phyloP scores from a whole-genome alignment of 1,140 invertebrate species.

The Microplitis mediator region DNA sequence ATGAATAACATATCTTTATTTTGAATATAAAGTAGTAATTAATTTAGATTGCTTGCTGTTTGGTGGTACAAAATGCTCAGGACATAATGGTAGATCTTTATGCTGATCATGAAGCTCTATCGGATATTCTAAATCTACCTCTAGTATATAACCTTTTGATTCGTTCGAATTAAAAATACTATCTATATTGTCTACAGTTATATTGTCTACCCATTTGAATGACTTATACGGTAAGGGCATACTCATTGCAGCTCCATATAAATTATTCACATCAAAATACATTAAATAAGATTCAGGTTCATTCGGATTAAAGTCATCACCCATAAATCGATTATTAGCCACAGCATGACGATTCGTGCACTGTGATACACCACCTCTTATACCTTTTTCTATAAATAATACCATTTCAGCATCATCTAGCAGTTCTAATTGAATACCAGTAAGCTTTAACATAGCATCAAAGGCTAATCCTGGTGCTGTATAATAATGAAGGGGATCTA shows the following conservation, averaged over 20 bases:
- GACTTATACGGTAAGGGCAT: conserved; percentile 41
- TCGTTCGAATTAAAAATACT: neutral
- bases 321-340: conserved; percentile 60
- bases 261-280: conserved; percentile 65
- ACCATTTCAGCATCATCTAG: neutral
- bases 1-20: conserved; percentile 62
- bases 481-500: conserved; percentile 51
- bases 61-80: conserved; percentile 40
- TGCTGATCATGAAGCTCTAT: neutral
- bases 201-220: conserved; percentile 55
- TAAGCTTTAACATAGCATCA: neutral
- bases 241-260: conserved; percentile 64
- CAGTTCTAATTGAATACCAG: neutral
- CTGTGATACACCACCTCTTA: conserved; percentile 50
- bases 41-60: conserved; percentile 46
- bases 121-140: neutral
- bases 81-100: neutral
- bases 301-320: conserved; percentile 50
- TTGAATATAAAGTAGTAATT: conserved; percentile 48
- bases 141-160: neutral
- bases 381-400: conserved; percentile 49
- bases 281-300: conserved; percentile 47
- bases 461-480: conserved; percentile 15
- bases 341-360: conserved; percentile 48
- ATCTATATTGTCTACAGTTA: neutral